Evolutionary conservation across 2,888 invertebrate species (phyloP).

Genomic region (Drosophila peninsularis): DNA sequence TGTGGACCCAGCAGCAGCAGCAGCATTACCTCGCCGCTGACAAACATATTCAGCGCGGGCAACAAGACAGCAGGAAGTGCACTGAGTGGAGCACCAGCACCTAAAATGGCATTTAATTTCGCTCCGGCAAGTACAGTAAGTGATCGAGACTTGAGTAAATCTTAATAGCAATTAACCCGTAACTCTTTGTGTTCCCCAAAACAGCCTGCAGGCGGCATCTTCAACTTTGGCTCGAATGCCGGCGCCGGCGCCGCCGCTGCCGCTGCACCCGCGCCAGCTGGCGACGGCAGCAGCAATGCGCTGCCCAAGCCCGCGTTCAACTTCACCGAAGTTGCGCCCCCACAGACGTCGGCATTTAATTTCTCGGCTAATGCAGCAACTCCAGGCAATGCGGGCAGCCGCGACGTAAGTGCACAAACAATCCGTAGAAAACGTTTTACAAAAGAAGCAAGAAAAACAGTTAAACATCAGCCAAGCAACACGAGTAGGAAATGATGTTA

Average conservation of each 20-base stretch:
- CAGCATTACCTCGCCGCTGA: slow-evolving; percentile 8
- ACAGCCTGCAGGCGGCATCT: slow-evolving; percentile 29
- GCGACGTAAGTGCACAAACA: slow-evolving; percentile 55
- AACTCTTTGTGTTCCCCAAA: neutral
- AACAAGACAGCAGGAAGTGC: neutral
- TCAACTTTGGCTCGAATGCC: slow-evolving; percentile 36
- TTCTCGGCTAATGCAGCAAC: slow-evolving; percentile 65
- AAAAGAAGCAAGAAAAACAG: neutral
- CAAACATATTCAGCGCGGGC: slow-evolving; percentile 35
- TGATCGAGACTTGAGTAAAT: neutral
- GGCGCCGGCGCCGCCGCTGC: neutral
- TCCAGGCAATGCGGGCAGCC: slow-evolving; percentile 5
- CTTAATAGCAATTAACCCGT: neutral
- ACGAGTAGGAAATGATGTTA: neutral
- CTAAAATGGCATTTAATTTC: slow-evolving; percentile 81
- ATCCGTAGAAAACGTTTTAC: neutral
- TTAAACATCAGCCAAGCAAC: neutral
- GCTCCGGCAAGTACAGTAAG: slow-evolving; percentile 52
- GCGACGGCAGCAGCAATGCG: neutral
- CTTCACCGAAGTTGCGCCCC: slow-evolving; percentile 37
- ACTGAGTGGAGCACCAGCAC: slow-evolving; percentile 21
- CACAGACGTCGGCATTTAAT: slow-evolving; percentile 72
- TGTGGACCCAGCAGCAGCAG: neutral
- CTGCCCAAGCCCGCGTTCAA: slow-evolving; percentile 49
- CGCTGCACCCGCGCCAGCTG: neutral